phyloP scores from a whole-genome alignment of 2,797 vertebrate species.

The Lutjanus campechanus region DNA sequence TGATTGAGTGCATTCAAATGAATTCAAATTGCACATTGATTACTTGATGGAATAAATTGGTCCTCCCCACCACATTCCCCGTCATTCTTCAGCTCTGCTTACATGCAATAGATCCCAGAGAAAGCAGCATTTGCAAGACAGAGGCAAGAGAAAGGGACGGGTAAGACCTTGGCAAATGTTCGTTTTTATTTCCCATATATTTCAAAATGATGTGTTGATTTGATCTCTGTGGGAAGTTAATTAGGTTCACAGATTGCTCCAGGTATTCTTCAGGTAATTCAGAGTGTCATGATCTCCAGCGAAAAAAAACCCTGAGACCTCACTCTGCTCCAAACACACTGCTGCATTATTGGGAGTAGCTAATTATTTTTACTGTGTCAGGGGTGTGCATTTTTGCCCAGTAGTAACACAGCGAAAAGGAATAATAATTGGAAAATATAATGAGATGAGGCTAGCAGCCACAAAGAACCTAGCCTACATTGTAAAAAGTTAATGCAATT shows the following conservation, averaged over 20 bases:
- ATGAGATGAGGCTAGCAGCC: conserved; percentile 84
- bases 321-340: conserved; percentile 77
- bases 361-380: conserved; percentile 92
- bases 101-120: conserved; percentile 41
- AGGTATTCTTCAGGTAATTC: conserved; percentile 93
- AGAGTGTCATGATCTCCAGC: conserved; percentile 89
- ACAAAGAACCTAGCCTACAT: conserved; percentile 72
- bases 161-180: conserved; percentile 54
- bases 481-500: conserved; percentile 74
- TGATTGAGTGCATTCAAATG: conserved; percentile 99
- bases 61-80: conserved; percentile 51
- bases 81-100: conserved; percentile 58
- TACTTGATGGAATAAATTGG: conserved; percentile 90
- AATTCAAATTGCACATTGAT: conserved; percentile 98
- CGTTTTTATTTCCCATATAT: conserved; percentile 80
- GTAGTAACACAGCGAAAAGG: conserved; percentile 84
- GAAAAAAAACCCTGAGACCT: conserved; percentile 79
- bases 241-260: conserved; percentile 93
- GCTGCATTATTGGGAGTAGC: conserved; percentile 87
- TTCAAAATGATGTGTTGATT: conserved; percentile 82
- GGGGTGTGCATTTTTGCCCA: conserved; percentile 80
- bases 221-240: conserved; percentile 90
- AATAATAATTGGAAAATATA: conserved; percentile 87
- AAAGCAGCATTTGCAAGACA: conserved; percentile 42
- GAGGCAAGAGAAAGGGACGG: conserved; percentile 24